A percentile compares a stretch with the other conserved stretches of the same genome.
Conservation (phyloP, 2,797 vertebrate genomes). For the Eulemur rubriventer region DNA sequence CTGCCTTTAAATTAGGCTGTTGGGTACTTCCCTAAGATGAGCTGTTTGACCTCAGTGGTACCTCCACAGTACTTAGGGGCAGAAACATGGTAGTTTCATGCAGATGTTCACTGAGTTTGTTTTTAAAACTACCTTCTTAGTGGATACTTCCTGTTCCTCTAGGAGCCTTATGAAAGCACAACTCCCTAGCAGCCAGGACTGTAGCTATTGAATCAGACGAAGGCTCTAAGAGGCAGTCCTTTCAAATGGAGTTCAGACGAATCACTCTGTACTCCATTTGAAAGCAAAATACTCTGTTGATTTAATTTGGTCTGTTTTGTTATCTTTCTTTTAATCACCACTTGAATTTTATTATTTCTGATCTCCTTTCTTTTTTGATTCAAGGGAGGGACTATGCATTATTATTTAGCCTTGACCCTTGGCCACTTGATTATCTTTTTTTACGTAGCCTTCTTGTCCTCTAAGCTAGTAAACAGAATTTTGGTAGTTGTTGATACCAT, state of each 20-base stretch:
- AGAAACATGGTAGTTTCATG: not conserved
- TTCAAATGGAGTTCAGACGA: not conserved
- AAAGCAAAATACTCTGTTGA: not conserved
- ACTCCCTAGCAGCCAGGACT: not conserved
- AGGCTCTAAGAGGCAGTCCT: not conserved
- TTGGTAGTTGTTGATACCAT: not conserved
- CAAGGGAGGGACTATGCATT: not conserved
- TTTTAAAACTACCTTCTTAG: not conserved
- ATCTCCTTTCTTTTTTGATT: not conserved
- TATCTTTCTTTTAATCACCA: conserved; percentile 33
- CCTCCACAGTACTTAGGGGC: not conserved
- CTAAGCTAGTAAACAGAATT: not conserved
- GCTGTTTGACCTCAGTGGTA: not conserved
- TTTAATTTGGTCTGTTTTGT: conserved; percentile 35
- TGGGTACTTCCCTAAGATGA: not conserved
- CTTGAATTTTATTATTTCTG: not conserved
- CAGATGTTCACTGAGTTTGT: not conserved
- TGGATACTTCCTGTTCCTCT: not conserved
- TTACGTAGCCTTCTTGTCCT: not conserved
- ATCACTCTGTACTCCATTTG: not conserved
- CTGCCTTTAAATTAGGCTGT: not conserved
- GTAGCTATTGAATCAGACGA: not conserved
- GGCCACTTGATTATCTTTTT: not conserved
- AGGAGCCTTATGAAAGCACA: not conserved
- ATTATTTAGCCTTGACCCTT: not conserved